Evolutionary conservation across 2,113 vertebrate genomes (phyloP).

Genomic region (Apeltes quadracus): DNA sequence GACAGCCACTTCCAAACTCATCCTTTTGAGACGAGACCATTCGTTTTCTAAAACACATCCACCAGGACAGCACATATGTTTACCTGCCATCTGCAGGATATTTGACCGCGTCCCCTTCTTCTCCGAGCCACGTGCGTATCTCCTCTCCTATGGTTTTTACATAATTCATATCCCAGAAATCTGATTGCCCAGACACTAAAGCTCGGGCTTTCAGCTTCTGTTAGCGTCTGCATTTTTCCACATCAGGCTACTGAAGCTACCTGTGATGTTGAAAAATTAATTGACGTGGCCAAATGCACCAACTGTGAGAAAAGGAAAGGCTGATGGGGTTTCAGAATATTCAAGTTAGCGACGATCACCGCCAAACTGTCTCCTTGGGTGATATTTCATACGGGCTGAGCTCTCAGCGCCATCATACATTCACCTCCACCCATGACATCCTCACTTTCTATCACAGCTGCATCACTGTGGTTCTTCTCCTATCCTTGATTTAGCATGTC

Average conservation of each 20-base stretch:
- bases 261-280: conserved; percentile 66
- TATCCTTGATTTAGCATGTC: not conserved
- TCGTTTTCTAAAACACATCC: not conserved
- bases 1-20: not conserved
- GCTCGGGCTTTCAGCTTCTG: conserved; percentile 42
- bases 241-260: conserved; percentile 46
- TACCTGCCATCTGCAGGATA: conserved; percentile 10
- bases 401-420: conserved; percentile 12
- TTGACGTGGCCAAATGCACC: conserved; percentile 42
- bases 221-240: conserved; percentile 53
- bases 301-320: conserved; percentile 40
- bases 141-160: conserved; percentile 48
- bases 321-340: conserved; percentile 41
- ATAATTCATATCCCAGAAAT: conserved; percentile 67
- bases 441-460: not conserved
- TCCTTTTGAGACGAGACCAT: not conserved
- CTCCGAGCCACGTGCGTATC: conserved; percentile 43
- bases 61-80: conserved; percentile 14
- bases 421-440: not conserved
- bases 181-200: conserved; percentile 29
- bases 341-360: conserved; percentile 36
- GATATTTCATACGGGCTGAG: conserved; percentile 38
- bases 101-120: conserved; percentile 26
- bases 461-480: conserved; percentile 4
- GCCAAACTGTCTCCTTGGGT: conserved; percentile 17